Base-by-base conservation (phyloP, 2,888 invertebrate genomes). In the Mesoligia furuncula region DNA sequence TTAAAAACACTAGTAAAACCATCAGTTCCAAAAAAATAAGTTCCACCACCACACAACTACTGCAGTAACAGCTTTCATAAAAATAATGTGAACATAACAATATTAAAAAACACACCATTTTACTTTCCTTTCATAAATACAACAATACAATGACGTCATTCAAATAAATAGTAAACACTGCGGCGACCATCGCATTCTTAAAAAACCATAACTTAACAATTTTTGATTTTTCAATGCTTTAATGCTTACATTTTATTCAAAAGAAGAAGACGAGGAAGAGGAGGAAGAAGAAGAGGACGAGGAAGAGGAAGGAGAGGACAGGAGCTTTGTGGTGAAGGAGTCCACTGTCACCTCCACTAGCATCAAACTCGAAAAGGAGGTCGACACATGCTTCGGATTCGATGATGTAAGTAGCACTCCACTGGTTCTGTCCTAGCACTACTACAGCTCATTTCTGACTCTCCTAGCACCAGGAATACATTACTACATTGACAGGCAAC, bases 351-450 rank as follows among this genome's bases (percentile, higher is more conserved):
- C 66, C 0, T 91, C 92, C 36, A 89, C 92, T 24, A 90, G 86
- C 88, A 93, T 95, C 79, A 95, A 96, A 80, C 90, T 97, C 13
- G 95, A 97, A 88, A 97, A 97, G 88, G 98, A 98, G 83, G 98
- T 98, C 94, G 97, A 98, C 91, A 98, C 98, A 31, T 98, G 98
- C 93, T 98, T 98, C 87, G 98, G 98, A 5, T 98, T 98, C 95
- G 98, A 98, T 93, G 98, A 98, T 93, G 98, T 98, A 92, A 96
- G 97, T 97, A 69, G 11, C n/a, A 20, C 11, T 69, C 31, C 11
- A 69, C 0, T n/a, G 7, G 0, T n/a, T 9, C n/a, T 69, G 7
- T 7, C 8, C 31, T 68, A 48, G 9, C 9, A 31, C 9, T 24
- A 9, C 24, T 9, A 24, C 27, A 31, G 31, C 8, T 57, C 6